Evolutionary conservation across 2,888 invertebrate genomes (phyloP).

Genomic region (Lumbricus terrestris): DNA sequence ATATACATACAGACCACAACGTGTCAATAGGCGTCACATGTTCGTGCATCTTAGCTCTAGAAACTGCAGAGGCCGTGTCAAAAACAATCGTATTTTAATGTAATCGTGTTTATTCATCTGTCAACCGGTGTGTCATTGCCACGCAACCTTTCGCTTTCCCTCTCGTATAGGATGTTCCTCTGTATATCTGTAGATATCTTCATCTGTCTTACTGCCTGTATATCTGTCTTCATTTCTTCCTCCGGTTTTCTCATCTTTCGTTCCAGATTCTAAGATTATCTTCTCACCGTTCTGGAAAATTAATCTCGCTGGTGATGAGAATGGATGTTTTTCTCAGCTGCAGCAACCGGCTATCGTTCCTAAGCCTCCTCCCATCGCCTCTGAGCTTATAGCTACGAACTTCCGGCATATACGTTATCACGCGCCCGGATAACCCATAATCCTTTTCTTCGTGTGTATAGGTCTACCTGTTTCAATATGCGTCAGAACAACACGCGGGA

Average conservation of each 20-base stretch:
- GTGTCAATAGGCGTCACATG: too few relatives aligned
- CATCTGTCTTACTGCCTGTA: background rate
- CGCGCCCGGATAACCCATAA: background rate
- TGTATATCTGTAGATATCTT: background rate
- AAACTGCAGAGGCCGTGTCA: background rate
- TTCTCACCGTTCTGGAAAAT: background rate
- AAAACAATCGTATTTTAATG: background rate
- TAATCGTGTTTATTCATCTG: background rate
- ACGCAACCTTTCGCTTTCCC: slow-evolving; percentile 9
- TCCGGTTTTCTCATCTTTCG: background rate
- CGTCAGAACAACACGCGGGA: background rate
- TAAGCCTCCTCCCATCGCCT: background rate
- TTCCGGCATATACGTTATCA: background rate
- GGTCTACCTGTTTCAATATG: background rate
- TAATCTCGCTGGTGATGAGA: background rate
- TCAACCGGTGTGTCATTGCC: background rate
- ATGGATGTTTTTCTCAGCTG: background rate
- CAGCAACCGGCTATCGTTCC: background rate
- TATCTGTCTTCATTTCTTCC: slow-evolving; percentile 15
- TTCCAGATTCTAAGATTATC: background rate
- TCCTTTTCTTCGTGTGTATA: background rate
- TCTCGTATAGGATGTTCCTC: slow-evolving; percentile 17
- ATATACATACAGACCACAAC: too few relatives aligned
- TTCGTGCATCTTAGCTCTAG: background rate
- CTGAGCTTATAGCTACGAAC: background rate